Base-by-base conservation (phyloP, 1,140 invertebrate genomes). In the Panagrolaimus sp. region DNA sequence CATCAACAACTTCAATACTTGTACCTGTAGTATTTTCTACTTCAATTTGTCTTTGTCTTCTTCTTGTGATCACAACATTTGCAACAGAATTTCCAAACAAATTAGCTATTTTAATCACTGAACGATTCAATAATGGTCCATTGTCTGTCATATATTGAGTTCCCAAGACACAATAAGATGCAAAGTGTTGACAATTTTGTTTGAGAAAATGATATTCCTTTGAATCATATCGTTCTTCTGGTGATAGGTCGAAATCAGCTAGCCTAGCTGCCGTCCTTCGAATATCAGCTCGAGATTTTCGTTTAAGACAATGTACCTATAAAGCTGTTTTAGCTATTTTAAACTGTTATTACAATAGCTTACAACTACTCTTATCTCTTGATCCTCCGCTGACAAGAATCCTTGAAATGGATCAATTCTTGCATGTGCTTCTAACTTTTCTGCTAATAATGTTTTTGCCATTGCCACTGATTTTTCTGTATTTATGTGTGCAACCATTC, bases 131-230 rank as follows among this genome's bases (percentile, higher is more conserved):
- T 7, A 38, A 38, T 38, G 31, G 31, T 38, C 31, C 31, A 4
- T 38, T 38, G 8, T 57, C 51, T 16, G 51, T 20, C 51, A 57
- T 57, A 27, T 25, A 25, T 57, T 57, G 14, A 57, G 11, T 8
- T 9, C 27, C 51, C 20, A 57, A 25, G n/a, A 27, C 51, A 57
- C 51, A 57, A 2, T 5, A 27, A 11, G 51, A 57, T 23, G 51
- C 51, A 27, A 57, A 57, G 20, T 57, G 51, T 57, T 57, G 51
- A 16, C 51, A 57, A 57, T 57, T 57, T 11, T 57, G 11, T 16
- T 27, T 5, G 14, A 57, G n/a, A 27, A 57, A 25, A 13, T 57
- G 11, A 8, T 57, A 57, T 11, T 20, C 51, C 3, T 16, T 16
- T 11, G 13, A 11, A 16, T 27, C n/a, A 16, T 57, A 27, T 25